Evolutionary conservation across 2,113 vertebrate species (phyloP).

Genomic region (Rhinolophus ferrumequinum): DNA sequence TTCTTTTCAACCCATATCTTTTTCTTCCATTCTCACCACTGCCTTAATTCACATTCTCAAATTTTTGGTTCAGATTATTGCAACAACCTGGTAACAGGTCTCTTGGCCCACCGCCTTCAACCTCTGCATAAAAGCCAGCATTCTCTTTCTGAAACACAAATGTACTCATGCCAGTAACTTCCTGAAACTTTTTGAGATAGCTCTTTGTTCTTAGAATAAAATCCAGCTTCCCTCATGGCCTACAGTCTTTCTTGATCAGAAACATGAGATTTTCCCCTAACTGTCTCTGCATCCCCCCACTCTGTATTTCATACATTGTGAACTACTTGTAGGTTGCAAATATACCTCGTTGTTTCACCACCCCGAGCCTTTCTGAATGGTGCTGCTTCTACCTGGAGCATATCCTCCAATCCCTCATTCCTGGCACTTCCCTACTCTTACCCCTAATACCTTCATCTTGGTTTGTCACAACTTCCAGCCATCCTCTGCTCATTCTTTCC

Average conservation of each 20-base stretch:
- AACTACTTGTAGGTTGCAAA: background rate
- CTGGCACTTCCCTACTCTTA: background rate
- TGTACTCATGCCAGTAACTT: background rate
- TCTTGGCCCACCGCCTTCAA: background rate
- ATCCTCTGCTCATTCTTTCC: background rate
- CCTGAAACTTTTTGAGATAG: background rate
- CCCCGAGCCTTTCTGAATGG: background rate
- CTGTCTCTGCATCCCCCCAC: background rate
- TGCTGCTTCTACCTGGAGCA: background rate
- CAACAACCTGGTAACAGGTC: background rate
- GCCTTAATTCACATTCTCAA: background rate
- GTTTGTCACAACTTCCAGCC: background rate
- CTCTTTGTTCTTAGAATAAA: slow-evolving; percentile 20
- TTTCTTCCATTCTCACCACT: background rate
- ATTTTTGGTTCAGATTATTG: background rate
- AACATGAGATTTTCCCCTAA: background rate
- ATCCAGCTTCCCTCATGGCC: background rate
- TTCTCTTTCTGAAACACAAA: background rate
- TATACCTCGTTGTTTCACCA: background rate
- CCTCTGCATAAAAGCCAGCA: background rate
- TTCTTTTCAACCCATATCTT: background rate
- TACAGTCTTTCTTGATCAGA: background rate
- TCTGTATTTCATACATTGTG: background rate
- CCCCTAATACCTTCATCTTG: fast-evolving
- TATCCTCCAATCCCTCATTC: fast-evolving